Percentiles rank a stretch among this genome's conserved stretches.
These are phyloP conservation scores for Montipora foliosa DNA, from an alignment of 64 coral and sea anemone genomes.

Conservation along the genomic window DNA sequence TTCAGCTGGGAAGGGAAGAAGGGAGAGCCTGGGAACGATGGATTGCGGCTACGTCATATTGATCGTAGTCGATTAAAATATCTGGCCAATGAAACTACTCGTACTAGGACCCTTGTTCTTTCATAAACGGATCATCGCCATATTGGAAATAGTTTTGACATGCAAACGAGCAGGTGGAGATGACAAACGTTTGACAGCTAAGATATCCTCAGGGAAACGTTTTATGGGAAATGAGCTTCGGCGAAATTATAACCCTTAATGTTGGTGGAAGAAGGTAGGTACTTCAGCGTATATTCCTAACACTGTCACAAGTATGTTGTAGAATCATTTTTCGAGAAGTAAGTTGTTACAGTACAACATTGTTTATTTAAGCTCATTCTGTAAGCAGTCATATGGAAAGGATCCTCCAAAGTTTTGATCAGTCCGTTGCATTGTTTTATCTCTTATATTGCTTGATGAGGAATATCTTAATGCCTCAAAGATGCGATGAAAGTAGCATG, in stretches of 20 bases:
- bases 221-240: slow-evolving; percentile 81
- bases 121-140: slow-evolving; percentile 38
- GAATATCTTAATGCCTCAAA: too few species aligned
- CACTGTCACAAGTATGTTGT: too few species aligned
- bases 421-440: too few species aligned
- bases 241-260: slow-evolving; percentile 91
- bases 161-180: slow-evolving; percentile 30
- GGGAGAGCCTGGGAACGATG: too few species aligned
- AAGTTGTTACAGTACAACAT: background rate
- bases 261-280: slow-evolving; percentile 91
- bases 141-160: slow-evolving; percentile 51
- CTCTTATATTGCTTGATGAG: too few species aligned
- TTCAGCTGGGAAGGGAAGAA: background rate
- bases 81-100: slow-evolving; percentile 7
- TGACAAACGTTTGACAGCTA: slow-evolving; percentile 5
- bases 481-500: too few species aligned
- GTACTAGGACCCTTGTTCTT: background rate
- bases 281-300: too few species aligned
- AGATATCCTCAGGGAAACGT: slow-evolving; percentile 16
- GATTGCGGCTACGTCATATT: background rate
- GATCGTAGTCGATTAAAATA: background rate
- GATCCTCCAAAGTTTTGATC: too few species aligned
- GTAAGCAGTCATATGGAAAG: too few species aligned
- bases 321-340: too few species aligned
- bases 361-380: background rate